Percentiles rank a stretch among this genome's conserved stretches.
Evolutionary conservation across 2,113 vertebrate species (phyloP).

Genomic region (Penelope pileata): DNA sequence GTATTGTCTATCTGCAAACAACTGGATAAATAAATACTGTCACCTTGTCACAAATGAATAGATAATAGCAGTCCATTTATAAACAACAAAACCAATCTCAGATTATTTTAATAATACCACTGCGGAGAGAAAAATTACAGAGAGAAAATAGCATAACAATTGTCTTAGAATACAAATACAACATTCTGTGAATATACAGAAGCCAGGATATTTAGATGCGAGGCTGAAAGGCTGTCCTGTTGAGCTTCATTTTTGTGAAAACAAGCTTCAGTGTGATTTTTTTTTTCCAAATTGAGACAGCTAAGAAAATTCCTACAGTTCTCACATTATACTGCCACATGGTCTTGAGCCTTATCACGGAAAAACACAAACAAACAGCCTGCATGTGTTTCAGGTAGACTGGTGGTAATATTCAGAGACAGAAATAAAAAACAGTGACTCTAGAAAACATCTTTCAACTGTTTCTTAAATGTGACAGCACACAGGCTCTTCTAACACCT

Average conservation of each 20-base stretch:
- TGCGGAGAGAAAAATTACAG: not conserved
- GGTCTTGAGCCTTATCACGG: not conserved
- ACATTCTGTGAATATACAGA: not conserved
- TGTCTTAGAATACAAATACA: constrained; percentile 11
- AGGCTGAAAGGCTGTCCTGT: not conserved
- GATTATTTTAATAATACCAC: constrained; percentile 30
- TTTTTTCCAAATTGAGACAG: not conserved
- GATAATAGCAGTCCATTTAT: constrained; percentile 51
- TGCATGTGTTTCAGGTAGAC: not conserved
- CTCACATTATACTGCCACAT: not conserved
- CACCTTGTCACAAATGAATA: constrained; percentile 36
- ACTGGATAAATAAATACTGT: constrained; percentile 15
- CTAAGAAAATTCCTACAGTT: not conserved
- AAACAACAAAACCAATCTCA: constrained; percentile 37
- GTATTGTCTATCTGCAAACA: constrained; percentile 4
- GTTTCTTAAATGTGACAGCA: not conserved
- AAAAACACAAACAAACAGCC: not conserved
- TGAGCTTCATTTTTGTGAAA: constrained; percentile 26
- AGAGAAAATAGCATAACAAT: not conserved
- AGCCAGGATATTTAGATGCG: not conserved
- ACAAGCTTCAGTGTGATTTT: not conserved
- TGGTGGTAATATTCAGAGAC: not conserved
- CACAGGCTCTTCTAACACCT: not conserved
- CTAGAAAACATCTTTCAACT: not conserved
- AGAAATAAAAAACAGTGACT: not conserved